Conservation (phyloP, 1,140 invertebrate genomes). For the Ceratosolen fusciceps region DNA sequence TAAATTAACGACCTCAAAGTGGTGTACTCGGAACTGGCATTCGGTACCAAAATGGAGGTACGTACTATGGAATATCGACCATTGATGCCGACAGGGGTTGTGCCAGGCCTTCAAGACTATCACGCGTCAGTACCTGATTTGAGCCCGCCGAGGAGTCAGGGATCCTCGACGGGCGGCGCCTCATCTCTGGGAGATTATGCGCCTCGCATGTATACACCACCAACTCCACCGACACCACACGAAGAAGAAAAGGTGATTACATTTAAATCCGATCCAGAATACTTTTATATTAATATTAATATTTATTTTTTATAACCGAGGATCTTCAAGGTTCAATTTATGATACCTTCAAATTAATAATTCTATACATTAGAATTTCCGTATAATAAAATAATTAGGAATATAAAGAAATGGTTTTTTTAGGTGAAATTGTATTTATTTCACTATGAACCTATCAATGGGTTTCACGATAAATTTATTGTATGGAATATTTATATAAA, state of each 20-base stretch:
- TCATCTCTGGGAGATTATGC: conserved; percentile 69
- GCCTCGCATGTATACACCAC: conserved; percentile 70
- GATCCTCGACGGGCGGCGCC: conserved; percentile 69
- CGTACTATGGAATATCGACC: conserved; percentile 70
- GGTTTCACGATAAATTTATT: no score
- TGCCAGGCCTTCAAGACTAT: conserved; percentile 67
- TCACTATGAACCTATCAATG: no score
- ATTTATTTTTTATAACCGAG: no score
- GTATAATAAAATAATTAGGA: no score
- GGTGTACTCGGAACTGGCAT: conserved; percentile 63
- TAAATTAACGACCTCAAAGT: conserved; percentile 61
- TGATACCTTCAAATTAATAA: no score
- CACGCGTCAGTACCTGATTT: conserved; percentile 68
- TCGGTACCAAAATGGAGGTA: conserved; percentile 67
- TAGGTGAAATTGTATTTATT: no score
- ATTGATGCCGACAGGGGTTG: conserved; percentile 65
- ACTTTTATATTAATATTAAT: not conserved
- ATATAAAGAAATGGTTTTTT: no score
- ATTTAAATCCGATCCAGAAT: not conserved
- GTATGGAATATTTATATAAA: no score
- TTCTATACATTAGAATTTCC: no score
- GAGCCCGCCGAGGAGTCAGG: conserved; percentile 69
- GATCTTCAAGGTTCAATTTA: no score
- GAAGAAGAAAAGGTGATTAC: conserved; percentile 69
- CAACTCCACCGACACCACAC: conserved; percentile 69